Evolutionary conservation across 1,140 invertebrate genomes (phyloP).

Genomic region (fruit fly (Drosophila melanogaster)): DNA sequence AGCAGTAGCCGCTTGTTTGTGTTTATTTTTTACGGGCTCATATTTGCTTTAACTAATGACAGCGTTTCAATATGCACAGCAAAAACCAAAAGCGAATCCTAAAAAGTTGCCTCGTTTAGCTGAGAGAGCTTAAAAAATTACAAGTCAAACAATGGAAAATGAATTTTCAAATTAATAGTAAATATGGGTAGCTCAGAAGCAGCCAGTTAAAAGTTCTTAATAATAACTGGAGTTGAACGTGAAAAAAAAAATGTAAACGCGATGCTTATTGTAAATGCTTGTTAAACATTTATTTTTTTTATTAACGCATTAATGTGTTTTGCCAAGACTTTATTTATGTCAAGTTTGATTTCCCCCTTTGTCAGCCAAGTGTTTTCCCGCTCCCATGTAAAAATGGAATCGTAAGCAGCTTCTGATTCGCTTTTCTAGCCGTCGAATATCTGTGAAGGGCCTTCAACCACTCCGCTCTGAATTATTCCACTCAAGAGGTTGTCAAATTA

Average conservation of each 20-base stretch:
- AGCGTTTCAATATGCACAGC: slow-evolving; percentile 38
- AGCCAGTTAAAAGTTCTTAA: slow-evolving; percentile 4
- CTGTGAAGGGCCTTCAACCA: slow-evolving; percentile 41
- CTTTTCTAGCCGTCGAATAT: slow-evolving; percentile 20
- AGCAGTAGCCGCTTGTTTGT: slow-evolving; percentile 40
- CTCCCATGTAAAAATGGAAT: slow-evolving; percentile 10
- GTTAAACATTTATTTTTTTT: background rate
- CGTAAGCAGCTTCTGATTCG: slow-evolving; percentile 11
- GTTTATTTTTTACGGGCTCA: slow-evolving; percentile 12
- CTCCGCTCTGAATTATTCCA: slow-evolving; percentile 39
- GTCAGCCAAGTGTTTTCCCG: background rate
- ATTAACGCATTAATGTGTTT: background rate
- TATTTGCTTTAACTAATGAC: slow-evolving; percentile 73
- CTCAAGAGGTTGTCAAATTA: slow-evolving; percentile 46
- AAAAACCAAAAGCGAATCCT: slow-evolving; percentile 38
- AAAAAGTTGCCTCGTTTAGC: slow-evolving; percentile 29
- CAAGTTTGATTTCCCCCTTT: slow-evolving; percentile 1
- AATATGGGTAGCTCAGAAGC: slow-evolving; percentile 30
- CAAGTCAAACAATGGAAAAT: slow-evolving; percentile 31
- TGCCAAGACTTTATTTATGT: background rate
- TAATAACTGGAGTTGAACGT: background rate
- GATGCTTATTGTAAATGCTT: background rate
- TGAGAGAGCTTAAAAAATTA: slow-evolving; percentile 20
- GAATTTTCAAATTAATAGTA: slow-evolving; percentile 44
- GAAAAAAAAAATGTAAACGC: background rate